These are phyloP conservation scores for Nymphalis c-album DNA, from an alignment of 2,888 invertebrate species.

Conservation along the genomic window DNA sequence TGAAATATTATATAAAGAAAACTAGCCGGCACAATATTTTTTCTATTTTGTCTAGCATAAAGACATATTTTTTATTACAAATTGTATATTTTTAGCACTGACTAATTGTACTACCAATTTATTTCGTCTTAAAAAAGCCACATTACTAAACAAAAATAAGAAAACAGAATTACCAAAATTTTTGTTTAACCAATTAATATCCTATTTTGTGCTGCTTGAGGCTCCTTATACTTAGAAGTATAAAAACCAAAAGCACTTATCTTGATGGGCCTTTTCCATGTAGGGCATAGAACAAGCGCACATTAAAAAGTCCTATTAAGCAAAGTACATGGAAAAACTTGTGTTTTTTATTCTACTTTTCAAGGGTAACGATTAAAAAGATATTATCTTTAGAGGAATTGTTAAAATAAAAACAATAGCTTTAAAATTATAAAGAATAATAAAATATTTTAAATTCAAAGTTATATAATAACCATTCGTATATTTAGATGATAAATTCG, in stretches of 20 bases:
- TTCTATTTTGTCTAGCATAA: no score
- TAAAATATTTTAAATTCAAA: no score
- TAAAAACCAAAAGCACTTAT: constrained; percentile 36
- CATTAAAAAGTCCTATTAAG: constrained; percentile 32
- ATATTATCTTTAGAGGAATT: not conserved
- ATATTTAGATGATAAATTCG: not conserved
- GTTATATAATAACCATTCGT: no score
- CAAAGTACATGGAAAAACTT: constrained; percentile 17
- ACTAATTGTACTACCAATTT: no score
- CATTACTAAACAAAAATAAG: not conserved
- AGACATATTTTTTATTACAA: no score
- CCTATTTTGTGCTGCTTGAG: constrained; percentile 5
- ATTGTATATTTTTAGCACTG: no score
- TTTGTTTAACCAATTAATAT: constrained; percentile 1
- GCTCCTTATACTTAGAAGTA: constrained; percentile 18
- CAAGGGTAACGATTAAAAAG: not conserved
- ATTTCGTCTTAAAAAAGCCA: not conserved
- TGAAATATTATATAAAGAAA: no score
- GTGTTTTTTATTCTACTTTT: constrained; percentile 10
- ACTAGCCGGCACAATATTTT: no score
- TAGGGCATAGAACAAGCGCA: constrained; percentile 27
- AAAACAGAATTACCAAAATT: constrained; percentile 5
- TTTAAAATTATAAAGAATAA: not conserved
- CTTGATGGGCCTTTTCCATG: constrained; percentile 36
- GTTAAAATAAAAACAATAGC: not conserved